Evolutionary conservation across 2,888 invertebrate genomes (phyloP).

Genomic region (Ectemnius cavifrons): DNA sequence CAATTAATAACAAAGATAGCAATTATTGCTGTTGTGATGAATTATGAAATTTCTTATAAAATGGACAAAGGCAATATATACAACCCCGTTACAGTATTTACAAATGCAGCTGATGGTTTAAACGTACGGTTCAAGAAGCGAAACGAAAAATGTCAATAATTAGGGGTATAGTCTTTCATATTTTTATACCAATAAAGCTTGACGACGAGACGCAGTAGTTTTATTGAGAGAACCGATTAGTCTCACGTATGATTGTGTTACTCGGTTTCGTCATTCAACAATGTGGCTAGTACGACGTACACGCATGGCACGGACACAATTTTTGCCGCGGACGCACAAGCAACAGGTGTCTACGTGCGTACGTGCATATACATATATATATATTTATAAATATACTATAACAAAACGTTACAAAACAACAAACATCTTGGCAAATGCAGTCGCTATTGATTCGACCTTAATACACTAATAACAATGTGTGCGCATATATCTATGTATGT

Average conservation of each 20-base stretch:
- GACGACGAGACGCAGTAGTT: constrained; percentile 4
- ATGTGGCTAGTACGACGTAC: neutral
- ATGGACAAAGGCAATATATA: constrained; percentile 1
- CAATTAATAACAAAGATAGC: constrained; percentile 52
- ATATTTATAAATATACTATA: constrained; percentile 76
- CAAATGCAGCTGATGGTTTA: constrained; percentile 25
- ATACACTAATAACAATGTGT: constrained; percentile 41
- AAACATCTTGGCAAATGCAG: constrained; percentile 70
- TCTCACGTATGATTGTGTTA: neutral
- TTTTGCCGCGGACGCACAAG: neutral
- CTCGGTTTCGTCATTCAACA: neutral
- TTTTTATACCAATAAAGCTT: constrained; percentile 7
- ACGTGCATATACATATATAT: constrained; percentile 45
- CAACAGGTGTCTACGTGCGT: constrained; percentile 1
- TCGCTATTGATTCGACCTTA: constrained; percentile 21
- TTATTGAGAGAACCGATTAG: constrained; percentile 7
- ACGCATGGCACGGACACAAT: constrained; percentile 2
- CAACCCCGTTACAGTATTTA: constrained; percentile 22
- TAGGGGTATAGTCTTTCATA: neutral
- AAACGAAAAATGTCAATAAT: constrained; percentile 2
- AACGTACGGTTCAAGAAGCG: constrained; percentile 35
- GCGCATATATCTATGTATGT: constrained; percentile 21
- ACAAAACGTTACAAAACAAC: constrained; percentile 77
- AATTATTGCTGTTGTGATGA: constrained; percentile 20
- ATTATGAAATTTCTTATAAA: constrained; percentile 22